Evolutionary conservation across 2,797 vertebrate genomes (phyloP).

Genomic region (Pseudocheirus occidentalis): DNA sequence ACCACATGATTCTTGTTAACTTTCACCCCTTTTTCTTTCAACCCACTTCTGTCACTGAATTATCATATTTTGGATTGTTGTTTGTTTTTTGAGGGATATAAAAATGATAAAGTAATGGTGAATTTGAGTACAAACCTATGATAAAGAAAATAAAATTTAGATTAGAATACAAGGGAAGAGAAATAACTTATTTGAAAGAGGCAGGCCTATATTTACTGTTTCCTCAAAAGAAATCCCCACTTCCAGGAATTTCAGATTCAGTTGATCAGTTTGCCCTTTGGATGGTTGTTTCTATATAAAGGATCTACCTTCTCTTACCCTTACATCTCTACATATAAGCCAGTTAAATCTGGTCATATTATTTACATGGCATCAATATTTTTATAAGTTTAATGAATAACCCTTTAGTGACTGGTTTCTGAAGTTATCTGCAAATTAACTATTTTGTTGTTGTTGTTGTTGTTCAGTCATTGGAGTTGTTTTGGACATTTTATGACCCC

Average conservation of each 20-base stretch:
- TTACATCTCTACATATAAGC: not conserved
- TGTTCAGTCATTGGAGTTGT: no score
- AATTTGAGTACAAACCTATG: not conserved
- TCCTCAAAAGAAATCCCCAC: not conserved
- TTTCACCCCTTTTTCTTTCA: not conserved
- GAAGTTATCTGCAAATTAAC: not conserved
- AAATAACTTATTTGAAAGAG: not conserved
- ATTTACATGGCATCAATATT: not conserved
- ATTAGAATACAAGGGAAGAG: not conserved
- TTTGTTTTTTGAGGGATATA: not conserved
- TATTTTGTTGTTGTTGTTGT: no score
- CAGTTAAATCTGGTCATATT: not conserved
- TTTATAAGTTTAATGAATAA: not conserved
- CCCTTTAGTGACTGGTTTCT: not conserved
- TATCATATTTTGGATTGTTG: not conserved
- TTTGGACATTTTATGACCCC: no score
- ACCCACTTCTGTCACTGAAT: not conserved
- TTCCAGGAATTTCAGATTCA: conserved; percentile 53
- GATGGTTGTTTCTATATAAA: not conserved
- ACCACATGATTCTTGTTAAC: not conserved
- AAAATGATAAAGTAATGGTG: not conserved
- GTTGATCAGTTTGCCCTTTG: not conserved
- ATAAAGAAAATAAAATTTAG: not conserved
- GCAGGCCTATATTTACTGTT: not conserved
- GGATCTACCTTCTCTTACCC: not conserved